These are phyloP conservation scores for Onchidella celtica DNA, from an alignment of 2,888 invertebrate species.

Conservation along the genomic window DNA sequence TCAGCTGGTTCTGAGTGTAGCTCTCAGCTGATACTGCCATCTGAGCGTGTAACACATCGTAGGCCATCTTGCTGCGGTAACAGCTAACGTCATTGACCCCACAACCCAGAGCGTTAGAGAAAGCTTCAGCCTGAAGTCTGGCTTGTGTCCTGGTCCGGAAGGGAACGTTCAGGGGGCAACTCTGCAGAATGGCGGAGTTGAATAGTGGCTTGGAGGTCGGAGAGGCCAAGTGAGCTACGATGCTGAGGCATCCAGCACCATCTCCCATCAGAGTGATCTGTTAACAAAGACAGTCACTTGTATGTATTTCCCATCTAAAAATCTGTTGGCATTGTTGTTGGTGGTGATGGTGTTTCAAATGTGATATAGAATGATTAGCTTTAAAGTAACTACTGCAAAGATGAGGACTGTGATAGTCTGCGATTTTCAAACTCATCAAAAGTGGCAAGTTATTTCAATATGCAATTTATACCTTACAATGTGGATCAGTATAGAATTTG, in stretches of 20 bases:
- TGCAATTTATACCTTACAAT: too few relatives aligned
- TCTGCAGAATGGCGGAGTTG: conserved; percentile 59
- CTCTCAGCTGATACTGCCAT: conserved; percentile 33
- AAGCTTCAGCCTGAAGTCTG: conserved; percentile 52
- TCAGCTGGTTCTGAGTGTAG: conserved; percentile 51
- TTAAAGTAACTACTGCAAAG: too few relatives aligned
- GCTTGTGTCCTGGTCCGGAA: conserved; percentile 56
- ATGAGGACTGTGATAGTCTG: too few relatives aligned
- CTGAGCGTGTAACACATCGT: conserved; percentile 60
- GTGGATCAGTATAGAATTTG: too few relatives aligned
- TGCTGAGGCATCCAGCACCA: conserved; percentile 61
- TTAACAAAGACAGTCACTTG: too few relatives aligned
- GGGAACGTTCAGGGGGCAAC: conserved; percentile 60
- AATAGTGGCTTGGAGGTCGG: conserved; percentile 53
- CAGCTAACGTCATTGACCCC: conserved; percentile 54
- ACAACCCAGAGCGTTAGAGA: conserved; percentile 56
- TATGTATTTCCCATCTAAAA: too few relatives aligned
- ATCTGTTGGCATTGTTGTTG: too few relatives aligned
- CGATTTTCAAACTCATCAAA: too few relatives aligned
- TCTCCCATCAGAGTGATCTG: conserved; percentile 63
- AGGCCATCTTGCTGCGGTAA: conserved; percentile 52
- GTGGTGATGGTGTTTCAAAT: too few relatives aligned
- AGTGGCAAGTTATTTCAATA: too few relatives aligned
- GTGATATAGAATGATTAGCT: too few relatives aligned
- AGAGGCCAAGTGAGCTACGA: conserved; percentile 57